phyloP scores from a whole-genome alignment of 2,797 vertebrate genomes.

The Sternarchorhynchus goeldii region DNA sequence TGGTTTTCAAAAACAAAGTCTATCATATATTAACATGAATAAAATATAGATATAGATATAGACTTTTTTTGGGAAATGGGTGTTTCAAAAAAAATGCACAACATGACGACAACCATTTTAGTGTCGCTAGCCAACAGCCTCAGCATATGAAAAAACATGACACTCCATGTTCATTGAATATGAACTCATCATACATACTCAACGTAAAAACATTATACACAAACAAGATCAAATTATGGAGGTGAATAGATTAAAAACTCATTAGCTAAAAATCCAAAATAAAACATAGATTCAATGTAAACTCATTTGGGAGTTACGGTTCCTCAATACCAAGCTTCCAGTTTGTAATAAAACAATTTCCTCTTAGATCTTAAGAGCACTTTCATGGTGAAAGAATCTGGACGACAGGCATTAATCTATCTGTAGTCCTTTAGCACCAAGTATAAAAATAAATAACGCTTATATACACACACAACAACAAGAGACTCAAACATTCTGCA shows the following conservation, averaged over 20 bases:
- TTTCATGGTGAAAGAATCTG: slow-evolving; percentile 61
- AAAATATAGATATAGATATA: neutral
- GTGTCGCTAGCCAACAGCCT: neutral
- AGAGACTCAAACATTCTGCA: slow-evolving; percentile 26
- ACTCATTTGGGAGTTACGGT: neutral
- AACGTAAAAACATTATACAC: neutral
- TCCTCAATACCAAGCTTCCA: slow-evolving; percentile 5
- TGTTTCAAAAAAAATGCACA: slow-evolving; percentile 9
- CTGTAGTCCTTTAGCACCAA: slow-evolving; percentile 67
- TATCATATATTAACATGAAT: neutral
- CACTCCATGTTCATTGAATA: neutral
- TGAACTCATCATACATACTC: neutral
- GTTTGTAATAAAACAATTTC: slow-evolving; percentile 32
- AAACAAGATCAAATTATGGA: neutral
- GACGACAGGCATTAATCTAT: slow-evolving; percentile 31
- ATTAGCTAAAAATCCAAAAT: neutral
- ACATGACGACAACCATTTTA: neutral
- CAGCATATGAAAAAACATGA: too few species aligned
- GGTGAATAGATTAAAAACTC: neutral
- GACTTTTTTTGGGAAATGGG: neutral
- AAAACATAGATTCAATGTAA: neutral
- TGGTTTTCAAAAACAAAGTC: neutral
- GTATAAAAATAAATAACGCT: slow-evolving; percentile 65
- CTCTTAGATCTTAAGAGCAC: slow-evolving; percentile 64
- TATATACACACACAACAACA: slow-evolving; percentile 37